These are phyloP conservation scores for Tetragonula clypearis DNA, from an alignment of 1,140 invertebrate genomes.

Conservation along the genomic window DNA sequence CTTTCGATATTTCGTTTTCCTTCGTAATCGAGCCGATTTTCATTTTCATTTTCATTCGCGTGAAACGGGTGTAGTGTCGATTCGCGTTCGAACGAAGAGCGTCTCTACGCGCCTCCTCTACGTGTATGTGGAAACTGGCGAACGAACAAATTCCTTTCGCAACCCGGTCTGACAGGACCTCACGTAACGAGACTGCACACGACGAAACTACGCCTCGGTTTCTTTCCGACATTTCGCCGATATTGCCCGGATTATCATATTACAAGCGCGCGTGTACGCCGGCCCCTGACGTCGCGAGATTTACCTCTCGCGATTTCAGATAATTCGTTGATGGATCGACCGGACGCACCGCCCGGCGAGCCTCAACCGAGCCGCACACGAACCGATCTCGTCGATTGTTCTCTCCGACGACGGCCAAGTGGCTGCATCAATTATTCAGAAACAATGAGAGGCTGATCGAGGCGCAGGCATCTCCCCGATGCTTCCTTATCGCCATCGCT, in stretches of 20 bases:
- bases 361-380: slow-evolving; percentile 31
- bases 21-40: too few species aligned
- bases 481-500: slow-evolving; percentile 56
- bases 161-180: neutral
- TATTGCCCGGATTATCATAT: slow-evolving; percentile 63
- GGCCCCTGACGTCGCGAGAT: slow-evolving; percentile 30
- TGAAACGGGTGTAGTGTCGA: neutral
- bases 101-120: neutral
- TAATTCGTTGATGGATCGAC: slow-evolving; percentile 50
- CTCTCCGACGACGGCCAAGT: slow-evolving; percentile 11
- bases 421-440: slow-evolving; percentile 72
- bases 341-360: neutral
- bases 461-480: neutral
- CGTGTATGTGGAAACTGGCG: neutral
- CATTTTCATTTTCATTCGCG: too few species aligned
- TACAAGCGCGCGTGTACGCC: slow-evolving; percentile 49
- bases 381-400: slow-evolving; percentile 43
- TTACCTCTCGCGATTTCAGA: slow-evolving; percentile 58
- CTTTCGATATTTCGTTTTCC: too few species aligned
- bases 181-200: slow-evolving; percentile 15
- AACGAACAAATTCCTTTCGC: slow-evolving; percentile 37
- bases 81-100: neutral
- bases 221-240: slow-evolving; percentile 51
- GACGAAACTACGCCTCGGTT: slow-evolving; percentile 27
- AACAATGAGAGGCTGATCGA: slow-evolving; percentile 67